Percentiles rank a stretch among this genome's conserved stretches.
Conservation (phyloP, 2,888 invertebrate species). For the Ischnus inquisitorius region DNA sequence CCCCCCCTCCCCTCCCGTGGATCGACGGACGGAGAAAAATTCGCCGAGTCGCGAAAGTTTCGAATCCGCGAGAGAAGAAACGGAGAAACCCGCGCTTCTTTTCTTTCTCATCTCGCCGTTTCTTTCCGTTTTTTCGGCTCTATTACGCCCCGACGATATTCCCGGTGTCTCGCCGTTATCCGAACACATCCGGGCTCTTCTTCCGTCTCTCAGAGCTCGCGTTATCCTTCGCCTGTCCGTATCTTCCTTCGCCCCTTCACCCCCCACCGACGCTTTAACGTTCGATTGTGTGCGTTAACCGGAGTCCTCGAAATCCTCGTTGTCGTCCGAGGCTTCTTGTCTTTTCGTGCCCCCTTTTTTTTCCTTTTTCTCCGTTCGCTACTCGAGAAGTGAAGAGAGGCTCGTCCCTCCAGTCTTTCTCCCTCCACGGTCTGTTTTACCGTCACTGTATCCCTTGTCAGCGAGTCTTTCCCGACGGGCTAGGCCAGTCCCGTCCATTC, state of each 20-base stretch:
- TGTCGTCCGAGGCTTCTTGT: slow-evolving; percentile 12
- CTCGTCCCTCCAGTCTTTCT: neutral
- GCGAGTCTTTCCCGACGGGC: slow-evolving; percentile 32
- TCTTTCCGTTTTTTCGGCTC: slow-evolving; percentile 38
- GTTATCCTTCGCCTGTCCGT: slow-evolving; percentile 55
- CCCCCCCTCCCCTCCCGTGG: no score
- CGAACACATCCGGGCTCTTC: no score
- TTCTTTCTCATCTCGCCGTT: slow-evolving; percentile 22
- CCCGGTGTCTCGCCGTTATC: no score
- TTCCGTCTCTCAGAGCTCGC: no score
- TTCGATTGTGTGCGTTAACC: slow-evolving; percentile 20
- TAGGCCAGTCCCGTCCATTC: slow-evolving; percentile 73
- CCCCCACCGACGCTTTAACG: neutral
- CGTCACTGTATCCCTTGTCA: neutral
- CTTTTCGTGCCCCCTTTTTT: slow-evolving; percentile 12
- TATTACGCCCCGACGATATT: slow-evolving; percentile 24
- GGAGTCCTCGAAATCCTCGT: slow-evolving; percentile 47
- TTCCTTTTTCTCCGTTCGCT: neutral
- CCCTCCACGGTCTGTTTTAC: neutral
- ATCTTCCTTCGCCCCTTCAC: neutral
- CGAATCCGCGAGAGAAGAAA: slow-evolving; percentile 73
- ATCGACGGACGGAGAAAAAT: slow-evolving; percentile 46
- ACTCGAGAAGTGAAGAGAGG: neutral
- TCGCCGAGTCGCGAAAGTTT: slow-evolving; percentile 49
- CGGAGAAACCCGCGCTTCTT: slow-evolving; percentile 62